Evolutionary conservation across 92 coral and sea anemone species (phyloP).

Genomic region (Galaxea fascicularis): DNA sequence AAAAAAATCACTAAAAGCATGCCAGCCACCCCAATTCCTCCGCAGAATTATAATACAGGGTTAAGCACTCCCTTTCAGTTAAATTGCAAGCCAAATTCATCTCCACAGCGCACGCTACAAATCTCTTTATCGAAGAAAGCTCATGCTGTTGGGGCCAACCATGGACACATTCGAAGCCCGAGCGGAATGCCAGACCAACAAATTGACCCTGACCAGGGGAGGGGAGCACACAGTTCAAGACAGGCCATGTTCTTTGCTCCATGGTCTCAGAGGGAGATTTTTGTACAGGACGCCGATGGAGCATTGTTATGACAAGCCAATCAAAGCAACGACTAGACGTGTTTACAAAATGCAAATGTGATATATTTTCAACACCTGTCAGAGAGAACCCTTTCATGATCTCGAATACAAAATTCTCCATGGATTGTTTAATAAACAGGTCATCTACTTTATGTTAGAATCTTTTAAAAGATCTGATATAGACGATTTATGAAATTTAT

Average conservation of each 20-base stretch:
- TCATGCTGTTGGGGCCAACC: no score
- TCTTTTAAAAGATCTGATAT: no score
- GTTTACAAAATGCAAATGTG: background rate
- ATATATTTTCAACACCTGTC: background rate
- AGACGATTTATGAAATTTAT: background rate
- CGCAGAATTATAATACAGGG: no score
- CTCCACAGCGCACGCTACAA: no score
- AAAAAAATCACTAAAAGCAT: no score
- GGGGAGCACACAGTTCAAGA: no score
- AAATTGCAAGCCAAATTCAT: no score
- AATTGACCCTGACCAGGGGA: background rate
- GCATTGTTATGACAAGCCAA: no score
- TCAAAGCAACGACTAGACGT: background rate
- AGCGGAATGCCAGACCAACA: background rate
- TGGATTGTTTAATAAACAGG: background rate
- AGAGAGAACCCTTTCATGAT: background rate
- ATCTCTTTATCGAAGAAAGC: conserved; percentile 1
- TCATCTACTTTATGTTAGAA: background rate
- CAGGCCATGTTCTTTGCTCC: background rate
- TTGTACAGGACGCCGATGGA: background rate
- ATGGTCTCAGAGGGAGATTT: no score
- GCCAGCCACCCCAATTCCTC: no score
- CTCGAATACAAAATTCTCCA: background rate
- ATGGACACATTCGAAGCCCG: no score
- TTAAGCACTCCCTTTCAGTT: no score